Evolutionary conservation across 2,797 vertebrate genomes (phyloP).

Genomic region (Spinus pinus): DNA sequence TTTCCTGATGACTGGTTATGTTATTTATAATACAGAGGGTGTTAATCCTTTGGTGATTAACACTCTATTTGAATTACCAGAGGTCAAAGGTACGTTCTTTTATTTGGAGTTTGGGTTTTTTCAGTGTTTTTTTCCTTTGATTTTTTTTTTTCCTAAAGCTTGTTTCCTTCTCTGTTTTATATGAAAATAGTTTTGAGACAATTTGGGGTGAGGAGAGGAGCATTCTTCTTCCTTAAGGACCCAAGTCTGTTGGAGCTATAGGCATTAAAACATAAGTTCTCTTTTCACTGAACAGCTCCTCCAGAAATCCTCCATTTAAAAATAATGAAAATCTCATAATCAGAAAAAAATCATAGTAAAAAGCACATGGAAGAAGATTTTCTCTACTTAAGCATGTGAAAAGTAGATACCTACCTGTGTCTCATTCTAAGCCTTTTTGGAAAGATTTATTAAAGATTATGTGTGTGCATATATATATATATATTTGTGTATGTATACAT

Average conservation of each 20-base stretch:
- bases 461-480: not conserved
- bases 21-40: slow-evolving; percentile 45
- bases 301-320: not conserved
- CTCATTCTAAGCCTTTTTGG: not conserved
- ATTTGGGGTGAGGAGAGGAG: not conserved
- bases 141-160: not conserved
- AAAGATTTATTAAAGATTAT: not conserved
- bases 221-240: not conserved
- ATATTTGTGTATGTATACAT: not conserved
- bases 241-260: not conserved
- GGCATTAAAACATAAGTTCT: not conserved
- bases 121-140: not conserved
- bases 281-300: not conserved
- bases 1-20: slow-evolving; percentile 43
- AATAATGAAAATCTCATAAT: not conserved
- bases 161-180: not conserved
- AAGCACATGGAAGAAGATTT: not conserved
- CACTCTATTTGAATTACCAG: slow-evolving; percentile 24
- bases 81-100: slow-evolving; percentile 27
- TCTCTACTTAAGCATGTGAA: not conserved
- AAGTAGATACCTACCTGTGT: not conserved
- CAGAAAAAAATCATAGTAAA: not conserved
- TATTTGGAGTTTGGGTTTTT: not conserved
- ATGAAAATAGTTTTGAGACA: not conserved
- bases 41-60: slow-evolving; percentile 60